Conservation (phyloP, 2,888 invertebrate genomes). For the Eristalinus aeneus region DNA sequence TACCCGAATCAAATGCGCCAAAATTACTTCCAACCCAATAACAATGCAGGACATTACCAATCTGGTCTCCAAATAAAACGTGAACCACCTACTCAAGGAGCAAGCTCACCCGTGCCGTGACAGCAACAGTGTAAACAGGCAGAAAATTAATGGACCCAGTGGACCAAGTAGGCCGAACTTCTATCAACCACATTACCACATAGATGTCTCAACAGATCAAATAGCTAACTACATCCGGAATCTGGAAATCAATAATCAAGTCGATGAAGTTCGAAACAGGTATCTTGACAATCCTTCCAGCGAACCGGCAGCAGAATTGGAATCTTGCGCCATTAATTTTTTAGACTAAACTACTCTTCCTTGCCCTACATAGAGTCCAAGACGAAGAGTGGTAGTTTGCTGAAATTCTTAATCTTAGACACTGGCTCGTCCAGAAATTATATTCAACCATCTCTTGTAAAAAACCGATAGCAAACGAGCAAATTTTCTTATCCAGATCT, state of each 20-base stretch:
- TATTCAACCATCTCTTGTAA: background rate
- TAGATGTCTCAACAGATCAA: background rate
- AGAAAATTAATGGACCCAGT: background rate
- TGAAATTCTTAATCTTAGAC: constrained; percentile 6
- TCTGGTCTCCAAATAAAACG: background rate
- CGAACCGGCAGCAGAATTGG: background rate
- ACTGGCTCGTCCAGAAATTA: too few relatives aligned
- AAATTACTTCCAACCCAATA: background rate
- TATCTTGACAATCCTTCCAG: background rate
- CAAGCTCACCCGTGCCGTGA: background rate
- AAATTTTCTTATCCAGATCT: background rate
- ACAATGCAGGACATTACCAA: background rate
- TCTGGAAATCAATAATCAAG: background rate
- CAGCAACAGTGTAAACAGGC: background rate
- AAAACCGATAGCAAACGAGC: background rate
- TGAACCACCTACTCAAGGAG: background rate
- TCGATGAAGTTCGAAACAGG: background rate
- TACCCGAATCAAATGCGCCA: background rate
- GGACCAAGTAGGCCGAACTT: background rate
- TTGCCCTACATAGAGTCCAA: constrained; percentile 14
- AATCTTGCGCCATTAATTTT: background rate
- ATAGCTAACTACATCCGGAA: background rate
- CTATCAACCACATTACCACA: constrained; percentile 1
- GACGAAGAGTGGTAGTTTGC: constrained; percentile 8
- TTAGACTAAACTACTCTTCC: constrained; percentile 8